Evolutionary conservation across 1,140 invertebrate genomes (phyloP).

Genomic region (Drosophila murphyi): DNA sequence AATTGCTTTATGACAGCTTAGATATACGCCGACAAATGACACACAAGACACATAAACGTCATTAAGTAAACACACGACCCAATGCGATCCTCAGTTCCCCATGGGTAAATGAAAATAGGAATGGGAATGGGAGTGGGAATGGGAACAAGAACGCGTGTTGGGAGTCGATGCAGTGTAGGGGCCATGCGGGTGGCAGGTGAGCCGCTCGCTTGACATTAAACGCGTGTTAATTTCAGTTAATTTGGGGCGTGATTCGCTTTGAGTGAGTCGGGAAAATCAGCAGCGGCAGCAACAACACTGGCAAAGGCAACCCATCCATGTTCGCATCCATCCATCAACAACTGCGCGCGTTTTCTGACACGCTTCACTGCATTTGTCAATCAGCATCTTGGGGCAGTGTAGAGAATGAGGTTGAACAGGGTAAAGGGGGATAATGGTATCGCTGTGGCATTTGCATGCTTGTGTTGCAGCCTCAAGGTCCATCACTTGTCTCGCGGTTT

Average conservation of each 20-base stretch:
- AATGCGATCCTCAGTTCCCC: slow-evolving; percentile 4
- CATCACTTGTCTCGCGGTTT: slow-evolving; percentile 38
- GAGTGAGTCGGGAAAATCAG: neutral
- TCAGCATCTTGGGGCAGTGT: slow-evolving; percentile 49
- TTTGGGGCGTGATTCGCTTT: slow-evolving; percentile 62
- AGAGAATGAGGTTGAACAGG: neutral
- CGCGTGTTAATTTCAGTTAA: slow-evolving; percentile 82
- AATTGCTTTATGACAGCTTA: slow-evolving; percentile 79
- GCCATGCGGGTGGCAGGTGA: slow-evolving; percentile 67
- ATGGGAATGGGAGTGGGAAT: slow-evolving; percentile 11
- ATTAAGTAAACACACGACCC: slow-evolving; percentile 71
- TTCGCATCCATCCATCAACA: slow-evolving; percentile 69
- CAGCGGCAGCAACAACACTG: neutral
- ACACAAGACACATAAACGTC: slow-evolving; percentile 76
- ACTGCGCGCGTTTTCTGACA: slow-evolving; percentile 40
- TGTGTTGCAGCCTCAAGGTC: slow-evolving; percentile 45
- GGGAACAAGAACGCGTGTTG: neutral
- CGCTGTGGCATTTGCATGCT: slow-evolving; percentile 44
- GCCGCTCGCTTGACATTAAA: slow-evolving; percentile 70
- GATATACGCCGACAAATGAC: slow-evolving; percentile 77
- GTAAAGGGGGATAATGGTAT: slow-evolving; percentile 12
- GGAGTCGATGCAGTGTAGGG: neutral
- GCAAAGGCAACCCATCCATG: slow-evolving; percentile 49
- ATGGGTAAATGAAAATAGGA: slow-evolving; percentile 24
- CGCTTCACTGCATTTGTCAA: slow-evolving; percentile 76